Base-by-base conservation (phyloP, 2,888 invertebrate genomes). In the Cheilosia impressa region DNA sequence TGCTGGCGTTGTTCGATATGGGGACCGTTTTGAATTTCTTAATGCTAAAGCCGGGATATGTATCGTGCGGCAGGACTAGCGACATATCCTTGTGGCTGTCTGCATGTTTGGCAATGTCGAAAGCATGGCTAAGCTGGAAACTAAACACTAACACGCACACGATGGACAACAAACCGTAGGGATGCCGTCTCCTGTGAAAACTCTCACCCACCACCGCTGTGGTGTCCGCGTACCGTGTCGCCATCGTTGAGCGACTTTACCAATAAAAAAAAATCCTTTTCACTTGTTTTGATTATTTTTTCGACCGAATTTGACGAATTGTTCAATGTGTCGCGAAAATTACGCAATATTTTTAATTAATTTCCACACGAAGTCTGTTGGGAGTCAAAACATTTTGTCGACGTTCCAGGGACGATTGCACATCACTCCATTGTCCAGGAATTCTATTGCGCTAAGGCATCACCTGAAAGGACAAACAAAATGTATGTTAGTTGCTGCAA, bases 41-140 rank as follows among this genome's bases (percentile, higher is more conserved):
- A 90, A 97, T 96, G 91, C 96, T 96, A 93, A 96, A 97, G 63
- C 97, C 97, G 3, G 97, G 97, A 91, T 97, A 96, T 88, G 96
- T 96, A 91, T 98, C 97, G 92, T 97, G 97, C 63, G 97, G 97
- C 90, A 97, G 94, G 90, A 97, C 95, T 85, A 92, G 88, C 15
- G 92, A 92, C 90, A 92, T 90, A 58, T 91, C 91, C 80, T 91
- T 92, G 75, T 88, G 88, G 50, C 87, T 87, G 69, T 84, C 85
- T 31, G 72, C 58, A 13, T 71, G 69, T 57, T 83, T 85, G 34
- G 81, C 27, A 27, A 77, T 13, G 38, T 77, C 81, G n/a, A 77
- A 68, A 38, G 81, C 81, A 38, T 55, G 47, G 10, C 75, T 52
- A 3, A 43, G 24, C 10, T 53, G 63, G 38, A 31, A 66, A 81